Conservation (phyloP, 2,113 vertebrate genomes). For the Megalops atlanticus region DNA sequence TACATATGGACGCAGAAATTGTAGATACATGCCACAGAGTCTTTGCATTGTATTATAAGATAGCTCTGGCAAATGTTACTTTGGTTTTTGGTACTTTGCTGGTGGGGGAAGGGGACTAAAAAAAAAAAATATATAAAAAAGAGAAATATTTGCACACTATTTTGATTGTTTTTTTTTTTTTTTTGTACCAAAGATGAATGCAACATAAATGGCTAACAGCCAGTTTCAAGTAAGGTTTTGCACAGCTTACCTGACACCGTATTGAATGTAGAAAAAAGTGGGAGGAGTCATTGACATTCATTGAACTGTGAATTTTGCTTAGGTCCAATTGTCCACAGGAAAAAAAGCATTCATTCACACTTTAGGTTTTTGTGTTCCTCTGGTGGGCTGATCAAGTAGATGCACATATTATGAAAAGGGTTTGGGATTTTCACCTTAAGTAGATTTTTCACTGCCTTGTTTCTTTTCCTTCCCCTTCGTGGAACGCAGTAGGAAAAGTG, state of each 20-base stretch:
- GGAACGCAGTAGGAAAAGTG: conserved; percentile 52
- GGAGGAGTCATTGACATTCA: conserved; percentile 95
- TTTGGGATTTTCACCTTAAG: conserved; percentile 23
- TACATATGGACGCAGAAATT: conserved; percentile 95
- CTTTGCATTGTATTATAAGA: conserved; percentile 97
- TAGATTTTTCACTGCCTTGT: conserved; percentile 61
- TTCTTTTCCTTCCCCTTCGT: conserved; percentile 49
- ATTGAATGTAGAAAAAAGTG: conserved; percentile 97
- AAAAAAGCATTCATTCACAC: conserved; percentile 89
- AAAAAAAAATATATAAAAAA: conserved; percentile 63
- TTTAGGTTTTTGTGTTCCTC: conserved; percentile 76
- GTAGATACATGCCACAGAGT: conserved; percentile 99
- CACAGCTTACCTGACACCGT: conserved; percentile 99
- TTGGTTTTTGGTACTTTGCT: conserved; percentile 72
- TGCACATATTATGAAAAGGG: conserved; percentile 69
- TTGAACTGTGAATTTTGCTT: conserved; percentile 99
- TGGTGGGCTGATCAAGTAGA: conserved; percentile 84
- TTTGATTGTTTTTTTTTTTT: conserved; percentile 32
- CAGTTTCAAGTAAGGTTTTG: conserved; percentile 99
- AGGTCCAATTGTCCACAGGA: conserved; percentile 99
- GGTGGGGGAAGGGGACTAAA: conserved; percentile 46
- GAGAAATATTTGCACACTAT: conserved; percentile 99
- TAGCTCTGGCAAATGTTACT: conserved; percentile 87
- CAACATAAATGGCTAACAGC: conserved; percentile 98
- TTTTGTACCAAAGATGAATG: conserved; percentile 99